phyloP scores from a whole-genome alignment of 1,140 invertebrate genomes.

The Bradynema listronoti region DNA sequence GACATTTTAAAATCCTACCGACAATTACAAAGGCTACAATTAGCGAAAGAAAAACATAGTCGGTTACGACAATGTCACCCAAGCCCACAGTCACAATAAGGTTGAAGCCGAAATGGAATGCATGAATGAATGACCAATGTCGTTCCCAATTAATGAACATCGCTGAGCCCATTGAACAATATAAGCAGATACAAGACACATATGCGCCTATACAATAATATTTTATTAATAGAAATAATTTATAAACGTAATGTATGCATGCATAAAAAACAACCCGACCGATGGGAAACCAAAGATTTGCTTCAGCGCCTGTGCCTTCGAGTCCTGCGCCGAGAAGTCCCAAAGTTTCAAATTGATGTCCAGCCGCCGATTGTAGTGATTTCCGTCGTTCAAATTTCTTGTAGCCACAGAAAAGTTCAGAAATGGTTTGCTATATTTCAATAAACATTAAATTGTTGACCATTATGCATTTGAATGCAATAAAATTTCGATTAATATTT shows the following conservation, averaged over 20 bases:
- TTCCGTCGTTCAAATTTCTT: constrained; percentile 49
- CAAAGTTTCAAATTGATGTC: constrained; percentile 44
- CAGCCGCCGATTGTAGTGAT: constrained; percentile 51
- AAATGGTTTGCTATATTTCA: no score
- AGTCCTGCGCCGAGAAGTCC: constrained; percentile 51
- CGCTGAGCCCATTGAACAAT: constrained; percentile 56
- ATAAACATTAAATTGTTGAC: no score
- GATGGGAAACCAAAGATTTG: constrained; percentile 57
- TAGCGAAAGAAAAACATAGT: constrained; percentile 56
- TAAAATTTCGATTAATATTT: no score
- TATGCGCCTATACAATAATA: constrained; percentile 45
- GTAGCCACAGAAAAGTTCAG: constrained; percentile 44
- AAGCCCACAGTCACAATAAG: constrained; percentile 56
- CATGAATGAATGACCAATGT: constrained; percentile 57
- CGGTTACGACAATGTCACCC: constrained; percentile 54
- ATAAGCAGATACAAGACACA: constrained; percentile 54
- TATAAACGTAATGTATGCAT: not conserved
- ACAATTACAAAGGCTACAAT: constrained; percentile 58
- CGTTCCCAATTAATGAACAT: constrained; percentile 53
- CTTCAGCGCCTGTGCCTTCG: constrained; percentile 30
- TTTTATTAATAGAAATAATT: not conserved
- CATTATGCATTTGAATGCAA: no score
- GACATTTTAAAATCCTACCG: constrained; percentile 33
- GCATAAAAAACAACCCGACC: constrained; percentile 19
- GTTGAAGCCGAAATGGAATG: constrained; percentile 58